These are phyloP conservation scores for Trinorchestia longiramus DNA, from an alignment of 1,140 invertebrate genomes.

Conservation along the genomic window DNA sequence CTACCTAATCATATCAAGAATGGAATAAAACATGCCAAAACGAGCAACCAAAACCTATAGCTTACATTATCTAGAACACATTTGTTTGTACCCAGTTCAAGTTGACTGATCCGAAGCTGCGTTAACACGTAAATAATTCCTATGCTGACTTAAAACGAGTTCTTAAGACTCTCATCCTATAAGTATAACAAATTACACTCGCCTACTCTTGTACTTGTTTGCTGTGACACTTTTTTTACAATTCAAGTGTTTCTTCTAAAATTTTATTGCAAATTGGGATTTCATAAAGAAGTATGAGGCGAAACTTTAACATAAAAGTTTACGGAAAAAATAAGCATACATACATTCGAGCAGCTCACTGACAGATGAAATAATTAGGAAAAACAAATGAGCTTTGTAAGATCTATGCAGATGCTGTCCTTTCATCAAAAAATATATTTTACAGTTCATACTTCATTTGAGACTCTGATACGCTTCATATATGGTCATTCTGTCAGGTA, in stretches of 20 bases:
- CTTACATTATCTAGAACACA: background rate
- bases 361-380: background rate
- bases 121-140: background rate
- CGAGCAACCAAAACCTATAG: background rate
- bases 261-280: background rate
- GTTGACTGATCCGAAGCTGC: background rate
- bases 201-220: background rate
- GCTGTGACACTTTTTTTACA: background rate
- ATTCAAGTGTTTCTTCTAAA: background rate
- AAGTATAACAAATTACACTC: background rate
- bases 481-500: background rate
- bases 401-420: background rate
- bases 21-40: background rate
- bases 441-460: background rate
- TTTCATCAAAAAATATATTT: background rate
- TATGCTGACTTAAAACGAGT: background rate
- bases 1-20: background rate
- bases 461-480: background rate
- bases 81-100: background rate
- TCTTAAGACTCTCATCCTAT: background rate
- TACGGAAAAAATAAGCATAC: background rate
- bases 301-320: background rate
- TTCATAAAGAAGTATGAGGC: background rate
- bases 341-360: background rate
- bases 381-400: background rate